Evolutionary conservation across 2,797 vertebrate genomes (phyloP).

Genomic region (Bryconaethiops microstoma): DNA sequence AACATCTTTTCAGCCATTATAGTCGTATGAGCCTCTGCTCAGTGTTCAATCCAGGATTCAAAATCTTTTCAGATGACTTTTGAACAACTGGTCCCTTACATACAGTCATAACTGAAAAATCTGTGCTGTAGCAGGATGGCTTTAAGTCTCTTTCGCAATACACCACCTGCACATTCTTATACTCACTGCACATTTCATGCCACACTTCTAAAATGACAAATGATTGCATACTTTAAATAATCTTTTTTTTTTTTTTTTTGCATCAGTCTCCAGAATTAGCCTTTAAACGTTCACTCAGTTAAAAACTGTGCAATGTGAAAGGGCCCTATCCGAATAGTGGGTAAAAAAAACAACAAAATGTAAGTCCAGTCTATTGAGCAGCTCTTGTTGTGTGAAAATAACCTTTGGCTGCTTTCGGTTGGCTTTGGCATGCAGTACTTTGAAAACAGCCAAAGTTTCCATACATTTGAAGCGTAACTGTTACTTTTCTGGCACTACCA

Average conservation of each 20-base stretch:
- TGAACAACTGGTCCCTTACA: constrained; percentile 25
- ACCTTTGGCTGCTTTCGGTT: not conserved
- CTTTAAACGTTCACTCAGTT: not conserved
- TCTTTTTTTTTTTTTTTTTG: too few relatives aligned
- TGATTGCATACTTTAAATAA: not conserved
- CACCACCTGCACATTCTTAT: not conserved
- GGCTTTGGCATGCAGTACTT: constrained; percentile 31
- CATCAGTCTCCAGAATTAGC: not conserved
- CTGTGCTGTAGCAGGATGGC: not conserved
- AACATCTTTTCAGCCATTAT: not conserved
- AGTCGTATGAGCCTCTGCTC: not conserved
- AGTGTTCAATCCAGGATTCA: not conserved
- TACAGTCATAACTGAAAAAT: not conserved
- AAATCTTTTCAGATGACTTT: not conserved
- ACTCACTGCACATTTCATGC: not conserved
- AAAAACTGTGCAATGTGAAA: not conserved
- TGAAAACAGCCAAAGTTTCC: constrained; percentile 21
- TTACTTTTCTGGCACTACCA: constrained; percentile 68
- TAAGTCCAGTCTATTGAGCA: not conserved
- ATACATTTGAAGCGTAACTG: constrained; percentile 45
- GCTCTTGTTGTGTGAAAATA: constrained; percentile 1
- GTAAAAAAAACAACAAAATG: not conserved
- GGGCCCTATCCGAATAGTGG: not conserved
- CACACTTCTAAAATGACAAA: not conserved
- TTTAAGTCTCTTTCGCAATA: not conserved